Base-by-base conservation (phyloP, 1,140 invertebrate species). In the Heterodera carotae region DNA sequence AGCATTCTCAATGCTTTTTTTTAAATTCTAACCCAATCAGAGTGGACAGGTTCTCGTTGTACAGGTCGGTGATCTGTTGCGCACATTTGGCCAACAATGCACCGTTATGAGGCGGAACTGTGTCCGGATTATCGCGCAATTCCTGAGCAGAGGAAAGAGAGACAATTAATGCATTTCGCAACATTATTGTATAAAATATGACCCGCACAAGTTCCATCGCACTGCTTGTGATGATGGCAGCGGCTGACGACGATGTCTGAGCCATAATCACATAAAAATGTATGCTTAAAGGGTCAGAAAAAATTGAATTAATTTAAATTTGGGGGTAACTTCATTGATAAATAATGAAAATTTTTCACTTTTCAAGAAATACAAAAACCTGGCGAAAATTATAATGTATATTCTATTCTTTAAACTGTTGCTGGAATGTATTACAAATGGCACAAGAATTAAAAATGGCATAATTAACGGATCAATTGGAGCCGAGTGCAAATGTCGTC, bases 401-500 rank as follows among this genome's bases (percentile, higher is more conserved):
- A 4, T 25, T 2, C 36, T 22, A 33, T 34, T 18, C 15, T 67
- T 67, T 18, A 67, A 67, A 67, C 25, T 15, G 36, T 22, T 5
- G 31, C 8, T 25, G 31, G n/a, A 34, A 25, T 34, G n/a, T n/a
- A 31, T 25, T 7, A 27, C 25, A 27, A 69, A 34, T 34, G n/a
- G 48, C n/a, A 69, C n/a, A 70, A 7, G 2, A 64, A 1, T 36
- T 60, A 31, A 71, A 69, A 18, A 48, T 69, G 60, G 31, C 29
- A 53, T 18, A 6, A 6, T 66, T 64, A 75, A 71, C 22, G n/a
- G 34, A 31, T 15, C 7, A 31, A 27, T 18, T 25, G 39, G 25
- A 74, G 29, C 31, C 70, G 36, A 31, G n/a, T 18, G 39, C 78
- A 80, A 39, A 88, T 69, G 67, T 81, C 64, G 53, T 84, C 92